Evolutionary conservation across 2,888 invertebrate genomes (phyloP), one percentile per base, ranked within the genome.

Genomic region (Blera fallax): DNA sequence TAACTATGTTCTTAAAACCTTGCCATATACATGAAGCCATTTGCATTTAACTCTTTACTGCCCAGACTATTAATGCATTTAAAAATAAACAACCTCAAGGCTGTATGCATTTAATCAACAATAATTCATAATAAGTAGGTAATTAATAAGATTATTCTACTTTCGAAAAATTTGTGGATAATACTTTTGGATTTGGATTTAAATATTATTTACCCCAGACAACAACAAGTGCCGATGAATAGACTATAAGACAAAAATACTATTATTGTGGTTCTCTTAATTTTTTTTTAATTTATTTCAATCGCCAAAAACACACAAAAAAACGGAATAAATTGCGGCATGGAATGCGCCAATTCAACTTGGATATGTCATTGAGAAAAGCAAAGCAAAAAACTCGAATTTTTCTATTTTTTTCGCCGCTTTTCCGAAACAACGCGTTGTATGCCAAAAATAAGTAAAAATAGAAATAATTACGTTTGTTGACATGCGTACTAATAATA

Each of bases 401-500:
- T 76, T 50, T 56, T 24, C 52, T 52, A 27, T 32, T 48, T 58
- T 48, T 72, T 45, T n/a, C n/a, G n/a, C n/a, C n/a, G 18, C 6
- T 34, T 40, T 27, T 29, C 10, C 18, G 4, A 58, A 48, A 24
- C 43, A 62, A 74, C 18, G 43, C 18, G 24, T 34, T 54, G n/a
- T n/a, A 14, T 37, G 45, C 56, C 10, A 65, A 65, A 76, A 56
- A 45, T 21, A 43, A 32, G 16, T 69, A 77, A 69, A 77, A 77
- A 77, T 69, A 77, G 69, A 69, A 2, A 77, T 40, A 69, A 77
- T 69, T 77, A 32, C 43, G 69, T 43, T 43, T 43, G 50, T 29
- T 60, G 77, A 43, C 77, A 69, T 77, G 77, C 77, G 77, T 77
- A 60, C 60, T 52, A 37, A 14, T 40, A 54, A 43, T 18, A 29